Evolutionary conservation across 2,888 invertebrate species (phyloP).

Genomic region (Rutpela maculata): DNA sequence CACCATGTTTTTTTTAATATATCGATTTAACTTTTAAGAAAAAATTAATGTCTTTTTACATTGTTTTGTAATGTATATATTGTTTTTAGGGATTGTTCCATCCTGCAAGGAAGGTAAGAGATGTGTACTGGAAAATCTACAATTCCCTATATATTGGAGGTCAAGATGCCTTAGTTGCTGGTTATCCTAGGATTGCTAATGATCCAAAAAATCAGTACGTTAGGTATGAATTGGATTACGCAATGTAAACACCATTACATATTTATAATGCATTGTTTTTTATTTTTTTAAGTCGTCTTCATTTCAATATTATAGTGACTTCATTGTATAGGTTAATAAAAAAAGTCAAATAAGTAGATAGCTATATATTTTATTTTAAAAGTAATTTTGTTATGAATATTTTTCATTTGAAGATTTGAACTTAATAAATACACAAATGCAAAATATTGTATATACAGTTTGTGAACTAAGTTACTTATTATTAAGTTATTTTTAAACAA

Average conservation of each 20-base stretch:
- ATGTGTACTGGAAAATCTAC: slow-evolving; percentile 99
- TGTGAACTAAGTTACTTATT: neutral
- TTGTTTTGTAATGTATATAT: too few relatives aligned
- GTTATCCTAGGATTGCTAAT: slow-evolving; percentile 97
- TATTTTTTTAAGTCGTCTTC: neutral
- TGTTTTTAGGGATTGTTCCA: slow-evolving; percentile 93
- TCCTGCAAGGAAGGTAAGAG: slow-evolving; percentile 98
- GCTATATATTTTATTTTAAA: slow-evolving; percentile 18
- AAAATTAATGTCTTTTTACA: too few relatives aligned
- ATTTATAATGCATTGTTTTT: slow-evolving; percentile 58
- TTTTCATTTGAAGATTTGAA: neutral
- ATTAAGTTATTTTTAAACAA: neutral
- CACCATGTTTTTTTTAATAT: too few relatives aligned
- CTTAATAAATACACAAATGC: neutral
- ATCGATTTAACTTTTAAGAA: too few relatives aligned
- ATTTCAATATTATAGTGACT: neutral
- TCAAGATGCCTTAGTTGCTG: slow-evolving; percentile 97
- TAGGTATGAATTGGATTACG: slow-evolving; percentile 95
- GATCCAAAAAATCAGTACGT: slow-evolving; percentile 96
- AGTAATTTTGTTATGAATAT: slow-evolving; percentile 7
- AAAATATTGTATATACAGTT: slow-evolving; percentile 11
- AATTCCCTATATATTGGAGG: slow-evolving; percentile 99
- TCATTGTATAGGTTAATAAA: slow-evolving; percentile 26
- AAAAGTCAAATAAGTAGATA: slow-evolving; percentile 17
- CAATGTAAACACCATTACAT: slow-evolving; percentile 77